Conservation (phyloP, 2,888 invertebrate genomes). For the Boloria selene region DNA sequence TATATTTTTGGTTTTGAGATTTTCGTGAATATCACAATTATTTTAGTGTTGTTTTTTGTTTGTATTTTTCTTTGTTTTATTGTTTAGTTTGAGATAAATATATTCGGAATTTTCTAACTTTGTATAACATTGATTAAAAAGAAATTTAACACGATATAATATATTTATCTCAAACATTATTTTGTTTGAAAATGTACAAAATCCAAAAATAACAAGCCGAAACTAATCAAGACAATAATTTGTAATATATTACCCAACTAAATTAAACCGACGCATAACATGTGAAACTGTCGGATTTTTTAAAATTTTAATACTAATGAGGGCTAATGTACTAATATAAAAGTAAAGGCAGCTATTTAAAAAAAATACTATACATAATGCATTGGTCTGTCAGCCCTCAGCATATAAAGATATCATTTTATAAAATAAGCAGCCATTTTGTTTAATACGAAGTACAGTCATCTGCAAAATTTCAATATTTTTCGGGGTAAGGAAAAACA, state of each 20-base stretch:
- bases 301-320: conserved; percentile 4
- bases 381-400: conserved; percentile 8
- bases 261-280: neutral
- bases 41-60: neutral
- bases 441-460: conserved; percentile 15
- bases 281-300: neutral
- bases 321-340: conserved; percentile 21
- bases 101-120: too few species aligned
- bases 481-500: neutral
- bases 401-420: neutral
- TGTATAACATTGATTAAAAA: too few species aligned
- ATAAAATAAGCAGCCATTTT: neutral
- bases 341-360: neutral
- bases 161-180: conserved; percentile 1
- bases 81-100: too few species aligned
- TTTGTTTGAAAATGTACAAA: neutral
- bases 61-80: neutral
- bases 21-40: conserved; percentile 1
- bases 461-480: conserved; percentile 13
- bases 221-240: conserved; percentile 10
- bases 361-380: neutral
- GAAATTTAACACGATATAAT: neutral
- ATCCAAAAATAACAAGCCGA: conserved; percentile 9
- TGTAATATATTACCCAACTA: conserved; percentile 5
- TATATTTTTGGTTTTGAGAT: neutral